Evolutionary conservation across 2,113 vertebrate genomes (phyloP).

Genomic region (Hippocampus guttulatus): DNA sequence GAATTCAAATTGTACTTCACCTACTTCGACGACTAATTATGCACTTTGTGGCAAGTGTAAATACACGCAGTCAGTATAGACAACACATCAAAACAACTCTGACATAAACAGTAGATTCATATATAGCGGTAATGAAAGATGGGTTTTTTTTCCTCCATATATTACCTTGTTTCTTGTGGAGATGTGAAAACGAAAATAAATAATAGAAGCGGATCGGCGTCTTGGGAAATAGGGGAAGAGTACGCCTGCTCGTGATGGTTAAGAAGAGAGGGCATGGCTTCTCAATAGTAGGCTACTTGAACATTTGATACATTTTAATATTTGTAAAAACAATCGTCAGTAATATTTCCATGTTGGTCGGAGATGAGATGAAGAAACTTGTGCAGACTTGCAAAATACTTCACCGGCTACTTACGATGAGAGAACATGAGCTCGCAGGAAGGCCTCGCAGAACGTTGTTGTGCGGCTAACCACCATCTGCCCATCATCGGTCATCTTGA

Average conservation of each 20-base stretch:
- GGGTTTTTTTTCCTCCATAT: not conserved
- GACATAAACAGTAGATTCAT: not conserved
- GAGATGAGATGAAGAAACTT: not conserved
- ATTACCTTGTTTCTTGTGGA: not conserved
- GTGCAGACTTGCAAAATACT: not conserved
- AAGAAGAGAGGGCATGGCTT: not conserved
- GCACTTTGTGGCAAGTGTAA: slow-evolving; percentile 25
- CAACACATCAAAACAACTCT: slow-evolving; percentile 19
- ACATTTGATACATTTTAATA: not conserved
- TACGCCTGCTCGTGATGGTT: not conserved
- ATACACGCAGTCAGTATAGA: slow-evolving; percentile 23
- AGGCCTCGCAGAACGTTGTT: not conserved
- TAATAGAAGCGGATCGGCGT: too few species aligned
- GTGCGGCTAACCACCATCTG: too few species aligned
- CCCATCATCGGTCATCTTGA: too few species aligned
- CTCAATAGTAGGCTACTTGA: not conserved
- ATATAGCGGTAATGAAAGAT: not conserved
- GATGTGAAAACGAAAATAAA: not conserved
- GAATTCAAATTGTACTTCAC: not conserved
- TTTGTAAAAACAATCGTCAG: not conserved
- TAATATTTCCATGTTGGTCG: not conserved
- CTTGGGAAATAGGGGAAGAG: too few species aligned
- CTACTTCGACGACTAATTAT: slow-evolving; percentile 31
- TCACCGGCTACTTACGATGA: not conserved
- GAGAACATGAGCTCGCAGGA: not conserved